phyloP scores from a whole-genome alignment of 2,888 invertebrate species.

The Meghimatium bilineatum region DNA sequence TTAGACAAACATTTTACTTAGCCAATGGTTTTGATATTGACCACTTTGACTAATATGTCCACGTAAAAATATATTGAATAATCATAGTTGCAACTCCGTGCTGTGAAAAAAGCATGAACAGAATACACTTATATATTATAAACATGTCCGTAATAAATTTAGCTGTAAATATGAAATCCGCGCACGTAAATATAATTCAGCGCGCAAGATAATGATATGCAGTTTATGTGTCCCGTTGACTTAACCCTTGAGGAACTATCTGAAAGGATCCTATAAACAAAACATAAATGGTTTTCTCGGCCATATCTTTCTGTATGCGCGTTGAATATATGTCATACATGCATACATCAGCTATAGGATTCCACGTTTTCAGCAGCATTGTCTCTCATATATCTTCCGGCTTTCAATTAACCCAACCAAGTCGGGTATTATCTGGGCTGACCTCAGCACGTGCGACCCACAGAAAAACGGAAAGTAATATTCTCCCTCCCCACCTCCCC shows the following conservation, averaged over 20 bases:
- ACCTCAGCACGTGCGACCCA: slow-evolving; percentile 11
- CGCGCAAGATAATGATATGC: neutral
- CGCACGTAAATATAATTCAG: too few relatives aligned
- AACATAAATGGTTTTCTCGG: neutral
- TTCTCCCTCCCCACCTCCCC: too few relatives aligned
- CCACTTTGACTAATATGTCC: too few relatives aligned
- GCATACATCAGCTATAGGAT: neutral
- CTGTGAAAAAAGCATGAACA: too few relatives aligned
- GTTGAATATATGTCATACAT: neutral
- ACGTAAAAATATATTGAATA: too few relatives aligned
- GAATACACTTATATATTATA: too few relatives aligned
- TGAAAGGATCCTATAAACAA: neutral
- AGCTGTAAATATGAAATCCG: too few relatives aligned
- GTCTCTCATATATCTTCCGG: slow-evolving; percentile 5
- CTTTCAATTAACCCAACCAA: slow-evolving; percentile 23
- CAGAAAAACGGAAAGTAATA: neutral
- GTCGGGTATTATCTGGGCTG: neutral
- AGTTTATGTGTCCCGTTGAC: neutral
- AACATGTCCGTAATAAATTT: too few relatives aligned
- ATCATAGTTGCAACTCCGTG: too few relatives aligned
- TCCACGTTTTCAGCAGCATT: neutral
- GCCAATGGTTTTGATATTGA: too few relatives aligned
- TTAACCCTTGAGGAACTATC: neutral
- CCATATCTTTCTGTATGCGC: neutral
- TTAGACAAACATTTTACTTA: too few relatives aligned